These are phyloP conservation scores for Portunus trituberculatus DNA, from an alignment of 1,140 invertebrate species.

Conservation along the genomic window DNA sequence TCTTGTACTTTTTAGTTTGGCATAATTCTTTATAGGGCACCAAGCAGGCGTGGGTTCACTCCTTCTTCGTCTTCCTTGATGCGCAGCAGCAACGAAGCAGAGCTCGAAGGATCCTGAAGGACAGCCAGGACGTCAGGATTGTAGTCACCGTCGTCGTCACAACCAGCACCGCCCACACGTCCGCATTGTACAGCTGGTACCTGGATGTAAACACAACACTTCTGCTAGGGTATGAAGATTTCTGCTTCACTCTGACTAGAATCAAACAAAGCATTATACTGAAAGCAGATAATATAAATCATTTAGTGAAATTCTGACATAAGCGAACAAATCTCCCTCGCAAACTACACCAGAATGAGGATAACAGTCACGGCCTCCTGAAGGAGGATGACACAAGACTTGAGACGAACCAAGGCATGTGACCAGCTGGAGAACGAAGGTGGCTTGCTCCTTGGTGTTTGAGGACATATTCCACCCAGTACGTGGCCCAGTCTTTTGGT, in stretches of 20 bases:
- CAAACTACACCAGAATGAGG: too few species aligned
- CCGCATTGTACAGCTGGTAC: constrained; percentile 15
- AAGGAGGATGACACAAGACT: background rate
- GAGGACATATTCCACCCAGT: constrained; percentile 83
- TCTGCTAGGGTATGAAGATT: background rate
- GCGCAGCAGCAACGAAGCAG: background rate
- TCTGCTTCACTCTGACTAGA: too few species aligned
- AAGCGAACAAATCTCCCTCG: too few species aligned
- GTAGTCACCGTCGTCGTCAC: background rate
- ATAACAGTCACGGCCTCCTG: too few species aligned
- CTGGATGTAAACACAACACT: background rate
- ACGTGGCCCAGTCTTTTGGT: constrained; percentile 12
- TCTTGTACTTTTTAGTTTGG: too few species aligned
- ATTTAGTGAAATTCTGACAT: too few species aligned
- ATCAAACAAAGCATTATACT: too few species aligned
- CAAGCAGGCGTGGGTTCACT: background rate
- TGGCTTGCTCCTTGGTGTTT: constrained; percentile 81
- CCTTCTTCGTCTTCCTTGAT: constrained; percentile 6
- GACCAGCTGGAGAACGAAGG: constrained; percentile 79
- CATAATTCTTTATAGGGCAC: too few species aligned
- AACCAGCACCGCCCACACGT: background rate
- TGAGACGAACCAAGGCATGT: constrained; percentile 45
- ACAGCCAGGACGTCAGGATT: background rate
- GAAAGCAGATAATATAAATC: too few species aligned
- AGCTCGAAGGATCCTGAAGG: background rate